Base-by-base conservation (phyloP, 1,140 invertebrate species). In the Ooceraea biroi region DNA sequence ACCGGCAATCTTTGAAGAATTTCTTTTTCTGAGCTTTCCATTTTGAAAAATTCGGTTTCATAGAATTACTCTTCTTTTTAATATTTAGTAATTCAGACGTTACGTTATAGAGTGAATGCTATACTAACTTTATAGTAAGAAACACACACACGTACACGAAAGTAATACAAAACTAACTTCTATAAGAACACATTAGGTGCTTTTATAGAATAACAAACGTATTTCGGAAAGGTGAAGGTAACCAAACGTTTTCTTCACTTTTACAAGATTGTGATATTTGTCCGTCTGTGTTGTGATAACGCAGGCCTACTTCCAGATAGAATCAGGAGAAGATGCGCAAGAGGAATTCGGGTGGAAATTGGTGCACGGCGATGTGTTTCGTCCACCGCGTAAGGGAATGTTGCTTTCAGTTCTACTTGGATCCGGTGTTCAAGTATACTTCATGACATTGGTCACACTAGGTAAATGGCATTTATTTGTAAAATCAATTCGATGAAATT, bases 341-440 rank as follows among this genome's bases (percentile, higher is more conserved):
- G 99, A 99, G 95, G 99, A 99, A 93, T 99, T 99, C 95, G 99
- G 99, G 25, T 99, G 99, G 99, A 99, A 99, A 95, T 95, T 99
- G 55, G 98, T 99, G 1, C 98, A 99, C 92, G 98, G 98, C 14
- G 98, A 99, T 94, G 98, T 99, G 0, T 99, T 99, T 94, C 94
- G 98, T 46, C 98, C 99, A 4, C 99, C 99, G n/a, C 95, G 98
- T 17, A 98, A 99, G 91, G 98, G 98, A 82, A 99, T 99, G 98
- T 91, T 99, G 5, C 94, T 99, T 8, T 98, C 99, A 0, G 98
- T 99, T 0, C 96, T 99, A 85, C 96, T 99, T 48, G 99, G 99
- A 17, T 98, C 97, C 78, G 99, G 99, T 46, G 96, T 98, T 76
- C 99, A 99, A 96, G 98, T 99, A 22, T 94, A 95, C 65, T 94